These are phyloP conservation scores for Syngnathus rostellatus DNA, from an alignment of 2,797 vertebrate genomes.

Conservation along the genomic window DNA sequence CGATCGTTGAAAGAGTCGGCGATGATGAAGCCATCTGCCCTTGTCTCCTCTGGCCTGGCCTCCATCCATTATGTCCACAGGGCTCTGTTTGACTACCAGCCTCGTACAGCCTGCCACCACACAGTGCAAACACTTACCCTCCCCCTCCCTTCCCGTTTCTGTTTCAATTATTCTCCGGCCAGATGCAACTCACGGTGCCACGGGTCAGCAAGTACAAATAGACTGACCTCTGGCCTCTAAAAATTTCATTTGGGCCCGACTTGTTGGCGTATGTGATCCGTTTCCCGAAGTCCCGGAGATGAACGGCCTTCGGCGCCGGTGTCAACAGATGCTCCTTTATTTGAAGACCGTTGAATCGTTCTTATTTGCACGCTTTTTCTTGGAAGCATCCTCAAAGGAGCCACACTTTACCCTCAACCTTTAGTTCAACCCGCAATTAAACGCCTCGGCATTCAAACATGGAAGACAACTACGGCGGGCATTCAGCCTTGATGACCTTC, in stretches of 20 bases:
- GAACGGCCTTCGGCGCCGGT: constrained; percentile 35
- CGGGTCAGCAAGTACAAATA: constrained; percentile 54
- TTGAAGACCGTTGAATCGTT: not conserved
- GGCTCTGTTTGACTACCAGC: constrained; percentile 56
- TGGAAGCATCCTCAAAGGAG: not conserved
- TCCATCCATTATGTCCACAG: constrained; percentile 61
- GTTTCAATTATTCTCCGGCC: constrained; percentile 47
- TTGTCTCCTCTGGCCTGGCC: constrained; percentile 46
- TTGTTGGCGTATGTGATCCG: constrained; percentile 42
- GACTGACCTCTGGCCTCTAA: constrained; percentile 40
- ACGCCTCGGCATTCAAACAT: not conserved
- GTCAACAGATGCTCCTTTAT: constrained; percentile 38
- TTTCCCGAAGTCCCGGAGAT: constrained; percentile 43
- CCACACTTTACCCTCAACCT: not conserved
- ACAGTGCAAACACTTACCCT: constrained; percentile 49
- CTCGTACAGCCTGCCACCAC: constrained; percentile 43
- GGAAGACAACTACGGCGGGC: no score
- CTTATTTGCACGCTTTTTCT: not conserved
- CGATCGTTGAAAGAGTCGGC: constrained; percentile 49
- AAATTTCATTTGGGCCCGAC: constrained; percentile 34
- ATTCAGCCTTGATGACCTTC: not conserved
- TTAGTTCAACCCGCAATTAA: constrained; percentile 1
- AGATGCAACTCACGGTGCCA: constrained; percentile 31
- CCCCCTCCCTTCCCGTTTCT: not conserved
- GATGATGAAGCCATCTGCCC: constrained; percentile 59